A percentile compares a stretch with the other conserved stretches of the same genome.
These are phyloP conservation scores for Meloidogyne exigua DNA, from an alignment of 1,140 invertebrate genomes.

Conservation along the genomic window DNA sequence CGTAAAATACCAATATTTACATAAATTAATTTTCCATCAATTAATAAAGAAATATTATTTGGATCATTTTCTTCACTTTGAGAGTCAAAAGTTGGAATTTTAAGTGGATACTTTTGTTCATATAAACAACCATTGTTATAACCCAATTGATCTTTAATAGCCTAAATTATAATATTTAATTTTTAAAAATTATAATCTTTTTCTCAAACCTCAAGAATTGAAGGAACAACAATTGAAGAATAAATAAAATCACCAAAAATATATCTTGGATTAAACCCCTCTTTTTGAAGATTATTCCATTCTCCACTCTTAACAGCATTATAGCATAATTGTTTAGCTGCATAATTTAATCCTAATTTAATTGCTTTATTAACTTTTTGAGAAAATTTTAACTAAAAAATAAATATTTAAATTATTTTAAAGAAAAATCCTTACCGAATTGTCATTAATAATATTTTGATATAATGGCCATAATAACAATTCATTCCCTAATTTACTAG, in stretches of 20 bases:
- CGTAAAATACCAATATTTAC: not conserved
- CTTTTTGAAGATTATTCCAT: not conserved
- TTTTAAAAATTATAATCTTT: too few species aligned
- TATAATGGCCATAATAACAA: not conserved
- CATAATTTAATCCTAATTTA: not conserved
- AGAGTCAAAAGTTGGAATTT: not conserved
- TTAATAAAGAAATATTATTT: not conserved
- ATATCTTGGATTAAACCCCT: not conserved
- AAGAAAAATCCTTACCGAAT: not conserved
- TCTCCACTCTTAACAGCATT: conserved; percentile 1
- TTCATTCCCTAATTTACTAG: not conserved
- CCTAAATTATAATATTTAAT: not conserved
- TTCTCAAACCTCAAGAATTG: not conserved
- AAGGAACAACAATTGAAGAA: not conserved
- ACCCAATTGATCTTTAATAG: not conserved
- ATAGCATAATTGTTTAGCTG: not conserved
- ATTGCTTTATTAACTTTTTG: not conserved
- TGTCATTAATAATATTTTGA: not conserved
- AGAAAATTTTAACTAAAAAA: conserved; percentile 1
- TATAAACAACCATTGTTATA: not conserved
- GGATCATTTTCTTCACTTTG: not conserved
- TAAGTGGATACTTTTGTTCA: not conserved
- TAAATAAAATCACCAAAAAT: not conserved
- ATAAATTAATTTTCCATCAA: conserved; percentile 5
- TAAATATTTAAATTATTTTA: not conserved